Base-by-base conservation (phyloP, 2,888 invertebrate genomes). In the Empis livida region DNA sequence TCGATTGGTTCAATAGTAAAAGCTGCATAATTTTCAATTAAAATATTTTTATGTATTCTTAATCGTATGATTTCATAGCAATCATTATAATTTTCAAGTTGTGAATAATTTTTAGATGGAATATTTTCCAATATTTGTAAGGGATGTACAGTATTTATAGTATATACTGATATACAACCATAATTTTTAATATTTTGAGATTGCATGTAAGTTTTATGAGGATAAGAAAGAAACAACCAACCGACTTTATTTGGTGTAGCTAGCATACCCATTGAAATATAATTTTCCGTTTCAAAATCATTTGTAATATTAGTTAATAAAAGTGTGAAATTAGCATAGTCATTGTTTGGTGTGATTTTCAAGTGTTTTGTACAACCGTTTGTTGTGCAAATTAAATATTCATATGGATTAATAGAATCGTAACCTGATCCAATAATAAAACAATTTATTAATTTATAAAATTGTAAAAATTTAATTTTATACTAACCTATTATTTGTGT, bases 401-500 rank as follows among this genome's bases (percentile, higher is more conserved):
- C 58, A 14, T 42, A 45, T 17, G 49, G 23, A 2, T 44, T 37
- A 17, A 38, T 20, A 20, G n/a, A 47, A 53, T 2, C 59, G n/a
- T 4, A 43, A 37, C 44, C 56, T 20, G 67, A 48, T 11, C 58
- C 65, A 65, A 15, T 8, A 43, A 44, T n/a, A 32, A 50, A 35
- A 35, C 44, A 15, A 32, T 32, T 42, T 11, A 11, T 40, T 35
- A 35, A 13, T 2, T 13, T 35, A 35, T 2, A 27, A 27, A 35
- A n/a, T 35, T 13, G 13, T 4, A n/a, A n/a, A 35, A 13, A 35
- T 35, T 35, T 9, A 13, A 13, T 35, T 35, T n/a, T 8, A n/a
- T 14, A 30, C 41, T 16, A 39, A 52, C 63, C 61, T n/a, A 62
- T 59, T 32, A 65, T 60, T 52, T 63, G 62, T 5, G 60, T 56